Conservation (phyloP, 2,888 invertebrate species). For the Endotricha flammealis region DNA sequence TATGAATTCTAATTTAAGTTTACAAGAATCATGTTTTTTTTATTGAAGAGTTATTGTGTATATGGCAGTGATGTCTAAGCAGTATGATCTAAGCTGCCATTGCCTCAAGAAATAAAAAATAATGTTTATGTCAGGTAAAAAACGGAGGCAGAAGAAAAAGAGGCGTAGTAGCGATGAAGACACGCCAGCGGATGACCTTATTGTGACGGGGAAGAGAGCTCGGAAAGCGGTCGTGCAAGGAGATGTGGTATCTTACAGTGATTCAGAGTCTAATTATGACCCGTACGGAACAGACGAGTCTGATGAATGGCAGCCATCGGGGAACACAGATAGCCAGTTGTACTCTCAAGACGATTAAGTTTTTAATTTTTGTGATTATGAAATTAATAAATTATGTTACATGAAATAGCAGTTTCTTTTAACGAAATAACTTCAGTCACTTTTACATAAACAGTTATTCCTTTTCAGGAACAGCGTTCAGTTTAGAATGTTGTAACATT, state of each 20-base stretch:
- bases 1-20: conserved; percentile 62
- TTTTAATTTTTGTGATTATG: too few relatives aligned
- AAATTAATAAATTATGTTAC: too few relatives aligned
- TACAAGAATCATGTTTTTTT: too few relatives aligned
- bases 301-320: conserved; percentile 68
- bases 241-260: conserved; percentile 33
- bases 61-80: too few relatives aligned
- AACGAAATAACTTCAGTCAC: too few relatives aligned
- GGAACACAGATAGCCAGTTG: conserved; percentile 35
- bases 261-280: conserved; percentile 54
- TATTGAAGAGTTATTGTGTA: too few relatives aligned
- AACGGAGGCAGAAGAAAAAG: conserved; percentile 23
- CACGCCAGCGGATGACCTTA: conserved; percentile 22
- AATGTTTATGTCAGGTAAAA: conserved; percentile 19
- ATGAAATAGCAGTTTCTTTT: too few relatives aligned
- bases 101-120: too few relatives aligned
- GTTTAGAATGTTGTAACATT: too few relatives aligned
- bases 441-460: too few relatives aligned
- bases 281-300: conserved; percentile 68
- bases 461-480: too few relatives aligned
- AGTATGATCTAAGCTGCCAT: too few relatives aligned
- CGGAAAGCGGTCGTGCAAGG: conserved; percentile 35
- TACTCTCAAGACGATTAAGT: conserved; percentile 24
- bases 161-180: conserved; percentile 22
- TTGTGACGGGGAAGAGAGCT: conserved; percentile 45